Conservation (phyloP, 2,113 vertebrate species). For the Urocolius indicus region DNA sequence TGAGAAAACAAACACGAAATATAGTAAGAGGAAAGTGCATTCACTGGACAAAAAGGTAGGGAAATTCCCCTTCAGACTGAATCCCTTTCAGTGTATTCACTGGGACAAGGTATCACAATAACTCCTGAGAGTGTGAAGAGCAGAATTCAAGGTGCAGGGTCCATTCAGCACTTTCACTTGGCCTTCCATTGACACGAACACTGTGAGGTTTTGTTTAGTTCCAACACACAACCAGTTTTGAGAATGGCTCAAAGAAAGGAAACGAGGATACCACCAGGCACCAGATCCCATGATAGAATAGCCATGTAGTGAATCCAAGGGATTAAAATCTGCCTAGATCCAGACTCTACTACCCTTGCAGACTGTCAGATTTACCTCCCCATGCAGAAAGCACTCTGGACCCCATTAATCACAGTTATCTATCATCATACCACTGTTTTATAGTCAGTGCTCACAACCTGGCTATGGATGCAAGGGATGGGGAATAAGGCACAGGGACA, state of each 20-base stretch:
- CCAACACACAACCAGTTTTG: not conserved
- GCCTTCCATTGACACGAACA: not conserved
- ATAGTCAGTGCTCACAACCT: too few species aligned
- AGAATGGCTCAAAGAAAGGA: not conserved
- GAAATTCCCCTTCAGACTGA: not conserved
- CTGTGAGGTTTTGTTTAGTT: not conserved
- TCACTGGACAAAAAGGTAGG: too few species aligned
- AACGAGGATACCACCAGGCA: not conserved
- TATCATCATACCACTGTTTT: accelerated
- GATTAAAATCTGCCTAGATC: not conserved
- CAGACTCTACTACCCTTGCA: not conserved
- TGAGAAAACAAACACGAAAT: not conserved
- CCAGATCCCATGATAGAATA: not conserved
- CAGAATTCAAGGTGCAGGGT: not conserved
- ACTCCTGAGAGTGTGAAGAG: not conserved
- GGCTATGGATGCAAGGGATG: accelerated
- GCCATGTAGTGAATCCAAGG: not conserved
- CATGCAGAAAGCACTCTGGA: not conserved
- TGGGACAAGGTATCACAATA: not conserved
- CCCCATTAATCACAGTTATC: not conserved
- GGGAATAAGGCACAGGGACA: not conserved
- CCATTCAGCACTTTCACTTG: not conserved
- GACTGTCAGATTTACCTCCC: not conserved
- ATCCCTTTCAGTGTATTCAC: not conserved
- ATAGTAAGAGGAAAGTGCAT: not conserved